Conservation (phyloP, 2,113 vertebrate genomes). For the Muntiacus reevesi region DNA sequence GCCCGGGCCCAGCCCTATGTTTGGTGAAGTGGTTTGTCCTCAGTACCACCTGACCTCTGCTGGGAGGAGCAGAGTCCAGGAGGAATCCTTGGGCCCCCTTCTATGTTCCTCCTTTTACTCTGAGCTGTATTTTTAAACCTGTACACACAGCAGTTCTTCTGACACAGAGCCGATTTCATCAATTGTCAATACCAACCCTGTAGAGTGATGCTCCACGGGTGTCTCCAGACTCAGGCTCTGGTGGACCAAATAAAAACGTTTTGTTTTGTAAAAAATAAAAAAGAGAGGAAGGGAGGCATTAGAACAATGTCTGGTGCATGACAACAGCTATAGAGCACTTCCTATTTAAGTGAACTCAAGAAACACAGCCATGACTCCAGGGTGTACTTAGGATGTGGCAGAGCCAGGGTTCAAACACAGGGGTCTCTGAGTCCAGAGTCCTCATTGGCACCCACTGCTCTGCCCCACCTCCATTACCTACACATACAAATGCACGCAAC, state of each 20-base stretch:
- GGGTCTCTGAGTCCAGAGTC: not conserved
- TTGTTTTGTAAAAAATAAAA: slow-evolving; percentile 85
- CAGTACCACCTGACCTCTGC: not conserved
- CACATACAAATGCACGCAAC: not conserved
- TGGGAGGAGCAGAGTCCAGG: not conserved
- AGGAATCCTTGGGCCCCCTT: not conserved
- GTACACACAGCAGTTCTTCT: slow-evolving; percentile 86
- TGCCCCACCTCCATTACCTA: no score
- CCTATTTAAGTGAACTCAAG: not conserved
- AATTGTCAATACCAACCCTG: slow-evolving; percentile 82
- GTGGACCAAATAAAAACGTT: slow-evolving; percentile 96
- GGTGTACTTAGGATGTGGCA: not conserved
- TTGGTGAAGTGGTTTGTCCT: not conserved
- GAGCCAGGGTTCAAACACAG: rapidly evolving
- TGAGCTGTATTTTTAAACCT: slow-evolving; percentile 88
- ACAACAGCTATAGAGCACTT: not conserved
- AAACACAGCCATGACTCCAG: not conserved
- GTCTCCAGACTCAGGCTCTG: slow-evolving; percentile 98
- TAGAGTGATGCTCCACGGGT: slow-evolving; percentile 85
- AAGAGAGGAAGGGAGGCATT: not conserved
- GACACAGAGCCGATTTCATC: slow-evolving; percentile 92
- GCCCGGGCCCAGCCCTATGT: not conserved
- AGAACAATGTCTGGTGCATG: no score
- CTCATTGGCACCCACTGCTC: not conserved
- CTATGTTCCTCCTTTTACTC: slow-evolving; percentile 51